Evolutionary conservation across 2,113 vertebrate species (phyloP), one percentile per base, ranked within the genome.

Genomic region (Lycaon pictus): DNA sequence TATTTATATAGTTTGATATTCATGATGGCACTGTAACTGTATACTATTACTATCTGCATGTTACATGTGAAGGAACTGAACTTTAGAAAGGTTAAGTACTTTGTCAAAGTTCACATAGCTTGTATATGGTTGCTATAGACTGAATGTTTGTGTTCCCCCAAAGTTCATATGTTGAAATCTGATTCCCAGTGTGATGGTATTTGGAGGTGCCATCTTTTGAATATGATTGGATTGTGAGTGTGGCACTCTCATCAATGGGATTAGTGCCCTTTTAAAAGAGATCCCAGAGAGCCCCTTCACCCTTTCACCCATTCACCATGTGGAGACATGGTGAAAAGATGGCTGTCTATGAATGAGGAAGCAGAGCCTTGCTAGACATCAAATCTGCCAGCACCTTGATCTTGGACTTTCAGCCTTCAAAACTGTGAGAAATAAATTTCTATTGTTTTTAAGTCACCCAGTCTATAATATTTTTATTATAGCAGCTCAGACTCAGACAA

Each of bases 1-100:
- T 56, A 35, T 71, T 96, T 81, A 72, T 62, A n/a, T 90, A 65
- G 88, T 82, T 81, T 92, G 65, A 76, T 91, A 88, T 56, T 95
- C 56, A 90, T 15, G 32, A 79, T 15, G 76, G 29, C 8, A 71
- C 8, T 86, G 7, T 85, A 88, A 85, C 48, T 62, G 86, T 53
- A 37, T 51, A 55, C 32, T 60, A 43, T 77, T 63, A 60, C 51
- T 25, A 37, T 55, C 37, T 71, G 35, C 13, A 56, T 93, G 81
- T 87, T 65, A 85, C 7, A 83, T 32, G 69, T 29, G 19, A 95
- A 37, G 89, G 94, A 85, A 93, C 23, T 71, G 74, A 93, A 56
- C 27, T 65, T 81, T 93, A 86, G 77, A 53, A 88, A 77, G 15
- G 8, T 87, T 81, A 63, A 55, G 35, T 87, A 62, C 35, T 84